Conservation (phyloP, 2,113 vertebrate species). For the Thalassarche chlororhynchos region DNA sequence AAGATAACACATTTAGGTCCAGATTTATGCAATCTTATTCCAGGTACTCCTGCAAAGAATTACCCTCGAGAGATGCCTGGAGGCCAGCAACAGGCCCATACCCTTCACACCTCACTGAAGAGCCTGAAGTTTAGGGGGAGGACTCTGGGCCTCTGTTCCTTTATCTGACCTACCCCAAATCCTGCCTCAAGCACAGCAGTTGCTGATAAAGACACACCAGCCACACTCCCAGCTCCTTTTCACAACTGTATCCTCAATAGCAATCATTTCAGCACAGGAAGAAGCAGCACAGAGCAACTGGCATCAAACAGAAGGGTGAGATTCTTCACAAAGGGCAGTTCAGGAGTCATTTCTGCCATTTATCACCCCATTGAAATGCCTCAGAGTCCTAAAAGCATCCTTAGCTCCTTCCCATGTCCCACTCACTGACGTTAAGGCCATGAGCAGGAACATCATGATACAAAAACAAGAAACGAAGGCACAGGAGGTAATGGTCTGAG, state of each 20-base stretch:
- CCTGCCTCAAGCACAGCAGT: fast-evolving
- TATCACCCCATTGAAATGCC: background rate
- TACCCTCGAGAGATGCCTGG: background rate
- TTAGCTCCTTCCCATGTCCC: background rate
- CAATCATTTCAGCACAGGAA: background rate
- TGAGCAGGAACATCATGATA: background rate
- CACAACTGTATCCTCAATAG: background rate
- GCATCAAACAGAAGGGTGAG: background rate
- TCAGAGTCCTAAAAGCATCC: background rate
- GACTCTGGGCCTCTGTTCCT: background rate
- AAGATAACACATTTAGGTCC: background rate
- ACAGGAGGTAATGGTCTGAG: background rate
- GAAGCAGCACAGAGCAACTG: background rate
- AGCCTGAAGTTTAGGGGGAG: background rate
- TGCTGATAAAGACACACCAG: background rate
- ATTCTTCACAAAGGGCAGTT: background rate
- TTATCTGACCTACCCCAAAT: background rate
- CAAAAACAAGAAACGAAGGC: background rate
- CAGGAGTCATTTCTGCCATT: background rate
- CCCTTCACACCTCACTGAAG: background rate
- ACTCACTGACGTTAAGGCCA: background rate
- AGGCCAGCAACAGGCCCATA: background rate
- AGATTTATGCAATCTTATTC: background rate
- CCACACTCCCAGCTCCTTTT: background rate
- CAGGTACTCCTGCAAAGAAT: background rate